Conservation (phyloP, 2,797 vertebrate genomes). For the Micromesistius poutassou region DNA sequence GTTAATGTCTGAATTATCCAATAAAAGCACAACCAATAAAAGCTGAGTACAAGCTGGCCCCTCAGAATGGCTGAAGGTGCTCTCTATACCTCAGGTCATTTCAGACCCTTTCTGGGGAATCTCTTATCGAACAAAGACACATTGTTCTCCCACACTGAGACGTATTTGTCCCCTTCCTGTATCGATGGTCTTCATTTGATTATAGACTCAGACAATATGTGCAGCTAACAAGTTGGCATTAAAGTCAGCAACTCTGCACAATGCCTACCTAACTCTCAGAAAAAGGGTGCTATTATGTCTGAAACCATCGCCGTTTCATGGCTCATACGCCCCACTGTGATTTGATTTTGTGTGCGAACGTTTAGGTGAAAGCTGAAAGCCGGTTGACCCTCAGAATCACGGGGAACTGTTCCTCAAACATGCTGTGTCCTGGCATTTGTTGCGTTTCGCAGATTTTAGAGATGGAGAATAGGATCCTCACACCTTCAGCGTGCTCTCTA, state of each 20-base stretch:
- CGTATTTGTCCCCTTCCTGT: constrained; percentile 73
- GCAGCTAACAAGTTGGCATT: constrained; percentile 76
- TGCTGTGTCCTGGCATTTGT: constrained; percentile 21
- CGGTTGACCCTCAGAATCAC: constrained; percentile 58
- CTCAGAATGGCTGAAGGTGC: constrained; percentile 64
- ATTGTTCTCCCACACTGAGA: constrained; percentile 71
- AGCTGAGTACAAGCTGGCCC: constrained; percentile 61
- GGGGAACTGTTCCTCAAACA: constrained; percentile 38
- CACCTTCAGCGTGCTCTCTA: constrained; percentile 18
- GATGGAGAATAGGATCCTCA: background rate
- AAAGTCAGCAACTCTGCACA: constrained; percentile 77
- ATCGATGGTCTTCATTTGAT: constrained; percentile 80
- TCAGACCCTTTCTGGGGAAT: constrained; percentile 61
- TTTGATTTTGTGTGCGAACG: constrained; percentile 75
- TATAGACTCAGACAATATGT: constrained; percentile 74
- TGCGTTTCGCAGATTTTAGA: background rate
- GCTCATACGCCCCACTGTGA: constrained; percentile 75
- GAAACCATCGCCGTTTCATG: constrained; percentile 73
- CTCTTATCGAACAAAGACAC: constrained; percentile 68
- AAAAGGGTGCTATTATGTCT: constrained; percentile 72
- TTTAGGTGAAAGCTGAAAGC: constrained; percentile 52
- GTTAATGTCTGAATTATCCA: constrained; percentile 73
- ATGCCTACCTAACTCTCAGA: constrained; percentile 69
- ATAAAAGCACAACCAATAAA: constrained; percentile 71
- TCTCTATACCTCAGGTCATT: constrained; percentile 63